Percentiles rank a stretch among this genome's conserved stretches.
These are phyloP conservation scores for Diogma glabrata DNA, from an alignment of 2,888 invertebrate genomes.

Conservation along the genomic window DNA sequence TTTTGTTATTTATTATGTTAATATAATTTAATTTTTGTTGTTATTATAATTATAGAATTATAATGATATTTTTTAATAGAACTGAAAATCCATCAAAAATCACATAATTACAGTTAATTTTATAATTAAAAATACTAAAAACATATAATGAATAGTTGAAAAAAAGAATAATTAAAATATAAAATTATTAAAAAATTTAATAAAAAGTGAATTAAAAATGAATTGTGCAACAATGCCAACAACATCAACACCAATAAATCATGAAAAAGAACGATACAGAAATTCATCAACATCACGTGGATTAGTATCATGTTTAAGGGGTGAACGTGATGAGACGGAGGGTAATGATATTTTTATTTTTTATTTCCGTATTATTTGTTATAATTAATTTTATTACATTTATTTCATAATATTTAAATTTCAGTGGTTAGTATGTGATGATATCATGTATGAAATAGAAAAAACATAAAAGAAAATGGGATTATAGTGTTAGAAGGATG, in stretches of 20 bases:
- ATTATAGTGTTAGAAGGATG: too few species aligned
- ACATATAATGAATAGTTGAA: too few species aligned
- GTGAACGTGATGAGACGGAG: conserved; percentile 32
- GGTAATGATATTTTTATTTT: conserved; percentile 17
- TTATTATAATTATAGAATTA: too few species aligned
- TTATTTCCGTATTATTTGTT: conserved; percentile 1
- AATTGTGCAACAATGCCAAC: conserved; percentile 34
- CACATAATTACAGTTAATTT: too few species aligned
- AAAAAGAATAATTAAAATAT: conserved; percentile 6
- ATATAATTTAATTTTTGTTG: too few species aligned
- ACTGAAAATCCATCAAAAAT: too few species aligned
- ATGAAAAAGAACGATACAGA: conserved; percentile 9
- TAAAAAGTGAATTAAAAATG: conserved; percentile 23
- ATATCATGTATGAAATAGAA: too few species aligned
- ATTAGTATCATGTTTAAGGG: conserved; percentile 34
- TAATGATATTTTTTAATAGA: too few species aligned
- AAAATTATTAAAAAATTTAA: neutral
- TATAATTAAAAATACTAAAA: too few species aligned
- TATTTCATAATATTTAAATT: neutral
- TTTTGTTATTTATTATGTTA: too few species aligned
- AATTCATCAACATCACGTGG: conserved; percentile 28
- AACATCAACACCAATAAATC: conserved; percentile 15
- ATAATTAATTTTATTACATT: conserved; percentile 2
- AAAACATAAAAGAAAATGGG: too few species aligned
- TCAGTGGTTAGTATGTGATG: too few species aligned